A percentile compares a stretch with the other conserved stretches of the same genome.
phyloP scores from a whole-genome alignment of 2,113 vertebrate species.

The Prionailurus bengalensis region DNA sequence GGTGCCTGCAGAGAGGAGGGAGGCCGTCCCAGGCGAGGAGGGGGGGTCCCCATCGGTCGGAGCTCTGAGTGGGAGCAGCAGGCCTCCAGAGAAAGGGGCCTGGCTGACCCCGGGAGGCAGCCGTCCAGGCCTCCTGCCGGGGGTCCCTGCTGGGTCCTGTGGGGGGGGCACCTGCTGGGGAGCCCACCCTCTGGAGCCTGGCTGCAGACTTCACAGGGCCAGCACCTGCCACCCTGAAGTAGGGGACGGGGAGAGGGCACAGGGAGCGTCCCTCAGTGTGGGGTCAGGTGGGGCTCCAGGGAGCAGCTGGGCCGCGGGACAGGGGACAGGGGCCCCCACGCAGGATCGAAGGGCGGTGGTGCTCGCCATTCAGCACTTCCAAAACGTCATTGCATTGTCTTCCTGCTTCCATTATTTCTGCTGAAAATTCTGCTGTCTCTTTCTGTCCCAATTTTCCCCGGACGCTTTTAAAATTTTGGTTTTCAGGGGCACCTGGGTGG shows the following conservation, averaged over 20 bases:
- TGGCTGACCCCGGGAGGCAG: background rate
- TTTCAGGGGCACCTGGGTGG: background rate
- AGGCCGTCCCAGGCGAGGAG: background rate
- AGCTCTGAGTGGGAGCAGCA: background rate
- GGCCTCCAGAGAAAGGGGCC: background rate
- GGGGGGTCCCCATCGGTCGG: background rate
- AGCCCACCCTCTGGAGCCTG: background rate
- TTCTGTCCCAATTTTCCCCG: background rate
- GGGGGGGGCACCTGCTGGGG: background rate
- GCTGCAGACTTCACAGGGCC: background rate
- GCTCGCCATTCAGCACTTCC: background rate
- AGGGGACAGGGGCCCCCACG: accelerated
- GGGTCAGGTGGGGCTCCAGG: accelerated
- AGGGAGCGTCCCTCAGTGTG: accelerated
- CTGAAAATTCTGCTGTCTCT: background rate
- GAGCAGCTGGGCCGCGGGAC: accelerated
- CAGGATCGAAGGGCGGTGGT: accelerated
- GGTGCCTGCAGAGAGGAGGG: background rate
- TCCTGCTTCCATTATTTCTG: background rate
- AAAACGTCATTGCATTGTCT: too few relatives aligned
- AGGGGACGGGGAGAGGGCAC: background rate
- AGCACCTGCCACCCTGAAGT: accelerated
- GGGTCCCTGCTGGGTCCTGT: background rate
- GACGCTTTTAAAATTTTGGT: background rate
- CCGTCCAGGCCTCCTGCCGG: background rate